Evolutionary conservation across 1,140 invertebrate genomes (phyloP).

Genomic region (Cyrtorhinus lividipennis): DNA sequence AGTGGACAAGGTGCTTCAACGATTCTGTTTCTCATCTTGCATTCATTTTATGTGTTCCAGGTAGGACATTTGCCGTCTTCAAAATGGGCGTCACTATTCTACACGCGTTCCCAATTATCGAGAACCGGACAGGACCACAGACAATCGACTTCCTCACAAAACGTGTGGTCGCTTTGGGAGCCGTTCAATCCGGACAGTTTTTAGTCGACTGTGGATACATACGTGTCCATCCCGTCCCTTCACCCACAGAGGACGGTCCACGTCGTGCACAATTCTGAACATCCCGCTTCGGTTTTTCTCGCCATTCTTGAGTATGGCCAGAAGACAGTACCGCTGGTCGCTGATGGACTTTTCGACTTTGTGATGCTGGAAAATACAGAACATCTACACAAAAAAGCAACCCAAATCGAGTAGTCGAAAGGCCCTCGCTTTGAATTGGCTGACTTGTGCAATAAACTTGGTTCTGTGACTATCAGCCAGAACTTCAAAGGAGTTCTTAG

Average conservation of each 20-base stretch:
- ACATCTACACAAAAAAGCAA: slow-evolving; percentile 78
- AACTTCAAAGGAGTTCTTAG: slow-evolving; percentile 87
- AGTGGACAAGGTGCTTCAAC: too few species aligned
- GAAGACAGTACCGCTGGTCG: slow-evolving; percentile 70
- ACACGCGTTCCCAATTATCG: slow-evolving; percentile 69
- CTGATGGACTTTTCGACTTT: slow-evolving; percentile 80
- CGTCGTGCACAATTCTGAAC: slow-evolving; percentile 87
- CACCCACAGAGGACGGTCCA: slow-evolving; percentile 58
- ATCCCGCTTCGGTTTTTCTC: slow-evolving; percentile 87
- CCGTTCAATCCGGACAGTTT: slow-evolving; percentile 73
- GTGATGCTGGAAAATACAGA: slow-evolving; percentile 77
- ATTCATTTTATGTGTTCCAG: too few species aligned
- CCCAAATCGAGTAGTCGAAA: slow-evolving; percentile 65
- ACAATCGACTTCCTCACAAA: slow-evolving; percentile 76
- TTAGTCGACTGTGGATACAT: slow-evolving; percentile 90
- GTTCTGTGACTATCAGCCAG: slow-evolving; percentile 79
- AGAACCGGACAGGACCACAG: slow-evolving; percentile 70
- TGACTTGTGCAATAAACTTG: slow-evolving; percentile 89
- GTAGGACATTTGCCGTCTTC: neutral
- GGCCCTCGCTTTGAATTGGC: slow-evolving; percentile 82
- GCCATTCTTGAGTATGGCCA: slow-evolving; percentile 75
- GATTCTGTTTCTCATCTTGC: too few species aligned
- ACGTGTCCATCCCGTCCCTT: slow-evolving; percentile 50
- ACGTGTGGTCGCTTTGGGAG: slow-evolving; percentile 68
- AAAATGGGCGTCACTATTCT: slow-evolving; percentile 30